Percentiles rank a stretch among this genome's conserved stretches.
phyloP scores from a whole-genome alignment of 2,797 vertebrate genomes.

The Caiman crocodilus region DNA sequence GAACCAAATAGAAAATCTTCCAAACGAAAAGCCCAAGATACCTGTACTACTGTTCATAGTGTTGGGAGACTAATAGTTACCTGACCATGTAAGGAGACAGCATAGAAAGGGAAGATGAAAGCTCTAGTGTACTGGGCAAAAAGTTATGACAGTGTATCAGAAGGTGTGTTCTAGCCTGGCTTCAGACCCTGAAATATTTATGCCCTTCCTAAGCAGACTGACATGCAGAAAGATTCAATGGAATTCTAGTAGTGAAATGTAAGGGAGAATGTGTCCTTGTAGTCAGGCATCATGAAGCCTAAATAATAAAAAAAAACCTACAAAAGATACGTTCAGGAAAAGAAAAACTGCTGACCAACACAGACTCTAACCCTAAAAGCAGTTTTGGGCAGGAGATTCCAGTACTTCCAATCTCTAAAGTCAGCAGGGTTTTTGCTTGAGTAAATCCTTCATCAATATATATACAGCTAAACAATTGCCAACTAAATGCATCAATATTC shows the following conservation, averaged over 20 bases:
- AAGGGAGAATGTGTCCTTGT: neutral
- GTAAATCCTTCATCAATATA: fast-evolving
- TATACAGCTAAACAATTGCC: neutral
- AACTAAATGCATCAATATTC: neutral
- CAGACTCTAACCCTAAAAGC: neutral
- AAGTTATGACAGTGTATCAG: no score
- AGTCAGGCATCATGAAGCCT: neutral
- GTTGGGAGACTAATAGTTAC: no score
- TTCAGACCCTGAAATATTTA: no score
- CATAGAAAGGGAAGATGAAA: no score
- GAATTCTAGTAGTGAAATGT: neutral
- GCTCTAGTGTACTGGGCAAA: no score
- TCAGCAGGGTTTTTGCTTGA: neutral
- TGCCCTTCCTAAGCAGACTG: no score
- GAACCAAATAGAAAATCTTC: no score
- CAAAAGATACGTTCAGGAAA: fast-evolving
- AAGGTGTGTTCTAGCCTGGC: no score
- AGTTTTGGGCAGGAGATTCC: neutral
- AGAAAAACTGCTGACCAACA: neutral
- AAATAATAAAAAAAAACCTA: neutral
- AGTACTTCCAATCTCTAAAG: no score
- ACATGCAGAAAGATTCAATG: neutral
- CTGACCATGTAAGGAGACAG: no score
- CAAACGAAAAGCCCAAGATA: no score
- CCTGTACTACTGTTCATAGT: no score